These are phyloP conservation scores for Palloptera scutellata DNA, from an alignment of 2,888 invertebrate genomes.

Conservation along the genomic window DNA sequence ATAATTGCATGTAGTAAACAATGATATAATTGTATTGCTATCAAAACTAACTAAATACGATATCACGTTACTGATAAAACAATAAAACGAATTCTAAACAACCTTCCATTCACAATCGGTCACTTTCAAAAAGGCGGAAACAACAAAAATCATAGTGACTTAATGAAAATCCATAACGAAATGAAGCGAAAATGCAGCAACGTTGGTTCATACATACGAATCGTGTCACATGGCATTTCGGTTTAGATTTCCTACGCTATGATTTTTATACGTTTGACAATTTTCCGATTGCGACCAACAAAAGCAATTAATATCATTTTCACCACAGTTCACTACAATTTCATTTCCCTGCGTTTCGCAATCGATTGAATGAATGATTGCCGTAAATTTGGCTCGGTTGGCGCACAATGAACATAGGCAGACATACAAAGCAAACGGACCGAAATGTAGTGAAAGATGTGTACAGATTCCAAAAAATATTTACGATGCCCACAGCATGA, in stretches of 20 bases:
- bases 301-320: conserved; percentile 37
- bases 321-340: background rate
- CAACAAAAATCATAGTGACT: background rate
- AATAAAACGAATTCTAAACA: too few species aligned
- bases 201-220: background rate
- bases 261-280: conserved; percentile 30
- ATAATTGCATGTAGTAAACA: too few species aligned
- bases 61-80: too few species aligned
- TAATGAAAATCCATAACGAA: background rate
- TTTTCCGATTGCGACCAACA: conserved; percentile 33
- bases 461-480: too few species aligned
- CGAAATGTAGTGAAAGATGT: too few species aligned
- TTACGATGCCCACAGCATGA: background rate
- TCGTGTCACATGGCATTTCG: conserved; percentile 13
- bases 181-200: background rate
- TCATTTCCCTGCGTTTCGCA: background rate
- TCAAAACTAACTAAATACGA: too few species aligned
- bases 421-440: background rate
- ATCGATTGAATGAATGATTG: background rate
- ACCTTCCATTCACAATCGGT: too few species aligned
- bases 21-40: too few species aligned
- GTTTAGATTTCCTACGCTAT: conserved; percentile 20
- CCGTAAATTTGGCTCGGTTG: background rate
- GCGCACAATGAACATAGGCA: background rate
- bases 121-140: background rate